Evolutionary conservation across 2,113 vertebrate species (phyloP).

Genomic region (Entelurus aequoreus): DNA sequence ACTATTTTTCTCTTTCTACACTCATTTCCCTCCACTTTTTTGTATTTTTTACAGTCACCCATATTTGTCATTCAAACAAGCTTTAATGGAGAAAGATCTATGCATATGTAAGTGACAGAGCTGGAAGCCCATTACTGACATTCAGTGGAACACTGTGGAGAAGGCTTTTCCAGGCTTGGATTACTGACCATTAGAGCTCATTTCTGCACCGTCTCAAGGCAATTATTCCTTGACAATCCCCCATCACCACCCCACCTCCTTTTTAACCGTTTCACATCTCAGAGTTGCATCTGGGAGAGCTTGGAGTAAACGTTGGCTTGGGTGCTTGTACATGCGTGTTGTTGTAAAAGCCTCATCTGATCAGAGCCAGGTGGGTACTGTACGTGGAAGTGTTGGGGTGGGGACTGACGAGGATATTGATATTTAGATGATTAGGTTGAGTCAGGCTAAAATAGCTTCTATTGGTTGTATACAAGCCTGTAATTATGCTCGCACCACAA

Average conservation of each 20-base stretch:
- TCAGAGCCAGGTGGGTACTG: constrained; percentile 24
- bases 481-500: constrained; percentile 59
- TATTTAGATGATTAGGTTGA: constrained; percentile 49
- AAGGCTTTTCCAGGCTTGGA: constrained; percentile 68
- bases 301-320: constrained; percentile 11
- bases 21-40: constrained; percentile 21
- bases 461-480: constrained; percentile 48
- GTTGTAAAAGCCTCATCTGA: constrained; percentile 35
- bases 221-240: constrained; percentile 58
- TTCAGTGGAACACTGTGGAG: constrained; percentile 69
- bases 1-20: constrained; percentile 30
- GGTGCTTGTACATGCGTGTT: constrained; percentile 17
- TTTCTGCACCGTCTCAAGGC: constrained; percentile 68
- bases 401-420: constrained; percentile 44
- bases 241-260: constrained; percentile 8
- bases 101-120: constrained; percentile 75
- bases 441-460: constrained; percentile 45
- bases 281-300: constrained; percentile 30
- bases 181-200: constrained; percentile 75
- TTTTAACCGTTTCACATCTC: constrained; percentile 52
- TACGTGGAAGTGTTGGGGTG: constrained; percentile 16
- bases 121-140: constrained; percentile 69
- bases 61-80: constrained; percentile 72
- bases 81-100: constrained; percentile 71
- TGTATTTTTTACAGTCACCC: constrained; percentile 50